Conservation (phyloP, 2,888 invertebrate genomes). For the Scaptodrosophila latifasciaeformis region DNA sequence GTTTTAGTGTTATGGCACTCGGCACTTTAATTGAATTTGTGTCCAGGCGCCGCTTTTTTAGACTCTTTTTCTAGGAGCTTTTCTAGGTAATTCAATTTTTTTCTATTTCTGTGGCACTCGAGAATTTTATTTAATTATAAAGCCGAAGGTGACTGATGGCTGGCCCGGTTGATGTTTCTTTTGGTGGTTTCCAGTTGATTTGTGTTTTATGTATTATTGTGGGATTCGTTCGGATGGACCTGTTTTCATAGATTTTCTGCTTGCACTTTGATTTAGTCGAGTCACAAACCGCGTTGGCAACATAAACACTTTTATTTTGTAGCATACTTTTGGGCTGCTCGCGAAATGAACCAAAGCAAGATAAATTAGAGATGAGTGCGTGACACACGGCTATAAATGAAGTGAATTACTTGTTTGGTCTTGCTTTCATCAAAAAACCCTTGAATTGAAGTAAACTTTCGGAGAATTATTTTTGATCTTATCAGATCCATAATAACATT, state of each 20-base stretch:
- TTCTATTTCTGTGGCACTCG: not conserved
- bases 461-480: no score
- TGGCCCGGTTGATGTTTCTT: no score
- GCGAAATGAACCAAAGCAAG: no score
- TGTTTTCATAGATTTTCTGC: no score
- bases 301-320: not conserved
- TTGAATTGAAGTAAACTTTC: no score
- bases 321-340: constrained; percentile 8
- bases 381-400: no score
- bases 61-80: constrained; percentile 7
- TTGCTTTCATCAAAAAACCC: no score
- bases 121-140: constrained; percentile 54
- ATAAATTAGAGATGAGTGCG: no score
- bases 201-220: constrained; percentile 11
- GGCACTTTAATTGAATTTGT: constrained; percentile 59
- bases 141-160: no score
- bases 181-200: constrained; percentile 30
- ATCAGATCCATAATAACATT: no score
- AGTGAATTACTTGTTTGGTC: no score
- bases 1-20: constrained; percentile 13
- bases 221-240: constrained; percentile 12
- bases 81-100: not conserved
- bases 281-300: not conserved
- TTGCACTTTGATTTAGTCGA: no score
- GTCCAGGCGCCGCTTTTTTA: constrained; percentile 30